Base-by-base conservation (phyloP, 2,113 vertebrate genomes). In the Meles meles region DNA sequence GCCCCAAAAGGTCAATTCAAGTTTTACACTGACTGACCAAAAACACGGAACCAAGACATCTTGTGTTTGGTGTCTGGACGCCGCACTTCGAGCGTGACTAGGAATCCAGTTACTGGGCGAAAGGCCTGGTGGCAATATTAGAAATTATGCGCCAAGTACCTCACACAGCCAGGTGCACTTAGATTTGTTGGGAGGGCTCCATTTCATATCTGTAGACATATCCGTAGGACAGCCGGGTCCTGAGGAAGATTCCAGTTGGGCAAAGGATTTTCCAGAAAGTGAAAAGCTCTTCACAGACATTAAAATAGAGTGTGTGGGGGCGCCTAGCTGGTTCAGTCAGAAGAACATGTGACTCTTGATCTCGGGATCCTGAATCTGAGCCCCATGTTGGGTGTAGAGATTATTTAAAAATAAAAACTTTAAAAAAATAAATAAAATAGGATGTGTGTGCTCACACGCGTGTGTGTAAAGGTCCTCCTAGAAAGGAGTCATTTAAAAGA, bases 211-310 rank as follows among this genome's bases (percentile, higher is more conserved):
- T 27, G 17, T 20, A 17, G 63, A 31, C 21, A 2, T 31, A 44
- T 31, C 20, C 23, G 17, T 20, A 17, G 63, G n/a, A 90, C 69
- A 81, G 21, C 17, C 59, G 77, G 94, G 59, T 47, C 85, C 25
- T 7, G 12, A 96, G 31, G 79, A 96, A 88, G 91, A 94, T 29
- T 93, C 34, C 37, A 94, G 42, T 23, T 55, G 72, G 44, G 49
- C 23, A 61, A 82, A 67, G 13, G 83, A 77, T 61, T 95, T 88
- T 96, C 52, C 49, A 96, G 96, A 92, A 96, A 90, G 34, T 39
- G 37, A 93, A 49, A 87, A 34, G 23, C 83, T 89, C 37, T 89
- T 84, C 69, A 49, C 6, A 83, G 74, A 69, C 29, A 79, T 29
- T 84, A 13, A 52, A 93, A 85, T 9, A 57, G 59, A 10, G n/a